phyloP scores from a whole-genome alignment of 2,113 vertebrate species.

The Vidua macroura region DNA sequence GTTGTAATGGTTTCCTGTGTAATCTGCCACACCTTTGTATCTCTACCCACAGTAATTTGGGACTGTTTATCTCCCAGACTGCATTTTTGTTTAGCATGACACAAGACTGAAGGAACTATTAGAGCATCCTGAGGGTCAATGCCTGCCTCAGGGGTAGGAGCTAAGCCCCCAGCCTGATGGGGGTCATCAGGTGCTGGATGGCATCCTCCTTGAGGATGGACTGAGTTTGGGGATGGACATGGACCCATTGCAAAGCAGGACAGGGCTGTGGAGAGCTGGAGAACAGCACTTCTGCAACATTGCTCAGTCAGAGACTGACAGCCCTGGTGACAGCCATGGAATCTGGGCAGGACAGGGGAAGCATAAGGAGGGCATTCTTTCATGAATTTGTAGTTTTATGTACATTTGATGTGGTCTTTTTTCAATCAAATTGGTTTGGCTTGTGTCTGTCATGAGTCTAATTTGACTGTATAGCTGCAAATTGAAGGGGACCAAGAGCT shows the following conservation, averaged over 20 bases:
- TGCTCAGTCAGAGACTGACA: neutral
- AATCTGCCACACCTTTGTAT: neutral
- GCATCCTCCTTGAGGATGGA: neutral
- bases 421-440: neutral
- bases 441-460: neutral
- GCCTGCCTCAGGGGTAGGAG: neutral
- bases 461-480: neutral
- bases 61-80: neutral
- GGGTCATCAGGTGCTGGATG: neutral
- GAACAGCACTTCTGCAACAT: neutral
- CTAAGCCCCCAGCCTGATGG: neutral
- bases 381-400: neutral
- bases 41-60: neutral
- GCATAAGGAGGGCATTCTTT: accelerated
- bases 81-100: neutral
- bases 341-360: neutral
- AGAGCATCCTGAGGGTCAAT: no score
- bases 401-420: neutral
- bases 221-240: neutral
- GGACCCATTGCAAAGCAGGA: neutral
- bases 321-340: accelerated
- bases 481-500: neutral
- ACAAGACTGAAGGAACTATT: neutral
- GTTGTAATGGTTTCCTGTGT: neutral
- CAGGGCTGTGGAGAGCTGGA: neutral